Conservation (phyloP, 2,888 invertebrate genomes). For the Zootermopsis nevadensis region DNA sequence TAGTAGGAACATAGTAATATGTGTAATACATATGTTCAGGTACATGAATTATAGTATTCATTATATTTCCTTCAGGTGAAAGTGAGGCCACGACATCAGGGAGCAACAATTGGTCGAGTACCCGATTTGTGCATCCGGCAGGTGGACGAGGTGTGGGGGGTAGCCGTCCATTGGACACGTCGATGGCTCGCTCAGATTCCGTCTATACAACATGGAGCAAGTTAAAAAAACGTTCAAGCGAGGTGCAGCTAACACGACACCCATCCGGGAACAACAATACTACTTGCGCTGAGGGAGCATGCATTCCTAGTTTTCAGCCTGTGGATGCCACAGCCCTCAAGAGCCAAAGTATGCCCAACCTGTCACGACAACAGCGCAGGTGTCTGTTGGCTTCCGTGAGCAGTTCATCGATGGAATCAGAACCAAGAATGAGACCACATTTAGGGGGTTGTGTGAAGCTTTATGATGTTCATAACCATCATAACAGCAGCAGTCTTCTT, state of each 20-base stretch:
- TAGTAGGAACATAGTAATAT: not conserved
- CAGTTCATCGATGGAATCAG: slow-evolving; percentile 48
- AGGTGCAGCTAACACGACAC: slow-evolving; percentile 73
- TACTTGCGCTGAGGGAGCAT: slow-evolving; percentile 60
- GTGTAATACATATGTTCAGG: not conserved
- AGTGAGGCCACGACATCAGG: slow-evolving; percentile 55
- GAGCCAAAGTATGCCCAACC: slow-evolving; percentile 85
- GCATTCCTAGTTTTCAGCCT: slow-evolving; percentile 13
- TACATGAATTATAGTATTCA: not conserved
- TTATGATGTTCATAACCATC: slow-evolving; percentile 59
- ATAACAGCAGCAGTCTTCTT: slow-evolving; percentile 49
- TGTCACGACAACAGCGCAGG: slow-evolving; percentile 60
- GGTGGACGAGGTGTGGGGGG: slow-evolving; percentile 1
- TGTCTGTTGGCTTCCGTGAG: slow-evolving; percentile 42
- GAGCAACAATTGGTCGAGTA: slow-evolving; percentile 54
- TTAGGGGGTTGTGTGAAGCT: slow-evolving; percentile 55
- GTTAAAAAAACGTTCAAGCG: slow-evolving; percentile 77
- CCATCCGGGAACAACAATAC: slow-evolving; percentile 82
- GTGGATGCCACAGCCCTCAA: slow-evolving; percentile 61
- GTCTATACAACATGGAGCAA: slow-evolving; percentile 92
- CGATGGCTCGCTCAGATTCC: slow-evolving; percentile 90
- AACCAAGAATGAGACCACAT: not conserved
- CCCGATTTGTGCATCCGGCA: not conserved
- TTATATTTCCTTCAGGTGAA: slow-evolving; percentile 48
- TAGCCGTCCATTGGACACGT: slow-evolving; percentile 62